Conservation (phyloP, 2,888 invertebrate species). For the Salpingus planirostris region DNA sequence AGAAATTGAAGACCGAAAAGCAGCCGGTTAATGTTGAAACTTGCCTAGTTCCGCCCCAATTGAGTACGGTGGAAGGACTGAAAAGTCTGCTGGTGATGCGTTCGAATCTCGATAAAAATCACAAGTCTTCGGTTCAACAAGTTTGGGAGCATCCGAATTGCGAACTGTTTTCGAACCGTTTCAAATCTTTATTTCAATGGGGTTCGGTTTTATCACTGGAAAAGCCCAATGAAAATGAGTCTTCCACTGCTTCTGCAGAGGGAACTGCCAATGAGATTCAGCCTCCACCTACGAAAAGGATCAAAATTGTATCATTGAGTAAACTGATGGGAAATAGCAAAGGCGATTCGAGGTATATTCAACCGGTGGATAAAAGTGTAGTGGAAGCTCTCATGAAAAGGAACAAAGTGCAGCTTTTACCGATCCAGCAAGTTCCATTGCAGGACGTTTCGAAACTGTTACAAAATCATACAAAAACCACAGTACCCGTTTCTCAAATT, state of each 20-base stretch:
- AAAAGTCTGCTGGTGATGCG: constrained; percentile 15
- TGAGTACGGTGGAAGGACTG: constrained; percentile 15
- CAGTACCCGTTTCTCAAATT: constrained; percentile 2
- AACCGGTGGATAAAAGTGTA: constrained; percentile 16
- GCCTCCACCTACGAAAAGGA: no score
- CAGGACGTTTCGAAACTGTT: no score
- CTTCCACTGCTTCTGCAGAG: no score
- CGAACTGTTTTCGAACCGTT: constrained; percentile 16
- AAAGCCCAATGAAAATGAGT: constrained; percentile 11
- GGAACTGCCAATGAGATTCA: no score
- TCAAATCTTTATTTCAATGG: constrained; percentile 19
- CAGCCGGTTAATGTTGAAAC: no score
- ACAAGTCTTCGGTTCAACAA: no score
- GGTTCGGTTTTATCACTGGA: constrained; percentile 18
- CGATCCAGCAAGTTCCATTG: no score
- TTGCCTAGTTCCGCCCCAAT: constrained; percentile 14
- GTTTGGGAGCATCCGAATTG: no score
- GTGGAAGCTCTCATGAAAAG: constrained; percentile 14
- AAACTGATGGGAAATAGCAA: no score
- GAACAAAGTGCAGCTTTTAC: no score
- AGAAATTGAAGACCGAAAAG: constrained; percentile 7
- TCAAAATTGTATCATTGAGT: no score
- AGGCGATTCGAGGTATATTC: no score
- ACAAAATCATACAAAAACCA: constrained; percentile 12
- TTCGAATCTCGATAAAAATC: constrained; percentile 7